These are phyloP conservation scores for Antennarius maculatus DNA, from an alignment of 2,797 vertebrate species.

Conservation along the genomic window DNA sequence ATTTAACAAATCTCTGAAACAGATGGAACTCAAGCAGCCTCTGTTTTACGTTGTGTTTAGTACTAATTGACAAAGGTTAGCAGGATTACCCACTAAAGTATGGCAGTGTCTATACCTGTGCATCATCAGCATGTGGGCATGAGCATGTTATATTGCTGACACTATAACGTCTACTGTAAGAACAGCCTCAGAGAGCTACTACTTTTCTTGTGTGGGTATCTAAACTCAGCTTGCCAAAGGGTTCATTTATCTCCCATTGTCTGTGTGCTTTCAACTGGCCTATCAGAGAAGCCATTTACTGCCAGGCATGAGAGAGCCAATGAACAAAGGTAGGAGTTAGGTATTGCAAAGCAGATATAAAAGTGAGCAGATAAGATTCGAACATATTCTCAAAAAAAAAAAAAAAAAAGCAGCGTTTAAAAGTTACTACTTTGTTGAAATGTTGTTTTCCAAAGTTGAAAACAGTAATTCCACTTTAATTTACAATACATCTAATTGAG, in stretches of 20 bases:
- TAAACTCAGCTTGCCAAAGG: slow-evolving; percentile 17
- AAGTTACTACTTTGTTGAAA: slow-evolving; percentile 25
- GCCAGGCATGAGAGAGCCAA: slow-evolving; percentile 23
- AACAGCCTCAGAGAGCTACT: too few relatives aligned
- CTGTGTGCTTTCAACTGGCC: slow-evolving; percentile 5
- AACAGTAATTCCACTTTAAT: slow-evolving; percentile 48
- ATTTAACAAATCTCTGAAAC: not conserved
- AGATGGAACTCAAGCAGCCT: not conserved
- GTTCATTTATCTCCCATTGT: slow-evolving; percentile 2
- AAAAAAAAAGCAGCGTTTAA: slow-evolving; percentile 19
- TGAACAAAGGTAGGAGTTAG: slow-evolving; percentile 19
- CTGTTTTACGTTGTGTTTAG: not conserved
- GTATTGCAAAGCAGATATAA: slow-evolving; percentile 21
- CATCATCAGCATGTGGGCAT: not conserved
- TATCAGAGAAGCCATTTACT: slow-evolving; percentile 14
- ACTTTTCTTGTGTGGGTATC: too few relatives aligned
- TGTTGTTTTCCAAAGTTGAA: slow-evolving; percentile 36
- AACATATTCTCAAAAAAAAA: slow-evolving; percentile 16
- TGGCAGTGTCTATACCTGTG: too few relatives aligned
- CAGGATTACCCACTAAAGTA: not conserved
- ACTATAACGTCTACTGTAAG: too few relatives aligned
- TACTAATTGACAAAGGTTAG: not conserved
- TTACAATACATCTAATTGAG: slow-evolving; percentile 51
- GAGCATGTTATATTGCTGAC: not conserved
- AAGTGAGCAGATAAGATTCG: slow-evolving; percentile 16